Evolutionary conservation across 2,113 vertebrate species (phyloP).

Genomic region (Cavia porcellus): DNA sequence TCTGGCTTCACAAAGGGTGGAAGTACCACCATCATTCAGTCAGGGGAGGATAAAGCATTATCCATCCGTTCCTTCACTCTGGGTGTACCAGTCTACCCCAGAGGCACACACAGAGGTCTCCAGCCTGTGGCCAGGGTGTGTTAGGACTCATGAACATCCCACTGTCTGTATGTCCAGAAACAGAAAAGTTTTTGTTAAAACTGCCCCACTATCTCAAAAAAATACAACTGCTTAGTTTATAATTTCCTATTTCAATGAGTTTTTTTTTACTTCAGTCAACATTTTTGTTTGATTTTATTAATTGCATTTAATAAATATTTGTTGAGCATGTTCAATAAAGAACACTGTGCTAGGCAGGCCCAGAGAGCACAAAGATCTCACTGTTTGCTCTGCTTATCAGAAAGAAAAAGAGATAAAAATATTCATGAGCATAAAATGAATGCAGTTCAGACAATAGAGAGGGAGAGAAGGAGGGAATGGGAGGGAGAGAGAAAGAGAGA

Average conservation of each 20-base stretch:
- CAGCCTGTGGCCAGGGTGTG: too few species aligned
- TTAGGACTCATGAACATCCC: not conserved
- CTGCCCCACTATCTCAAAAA: not conserved
- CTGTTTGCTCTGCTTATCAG: not conserved
- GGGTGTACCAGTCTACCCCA: not conserved
- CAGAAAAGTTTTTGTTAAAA: not conserved
- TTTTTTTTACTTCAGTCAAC: not conserved
- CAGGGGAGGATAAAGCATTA: not conserved
- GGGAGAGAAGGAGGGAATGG: not conserved
- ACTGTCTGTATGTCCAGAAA: not conserved
- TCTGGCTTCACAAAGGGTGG: not conserved
- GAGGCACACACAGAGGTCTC: not conserved
- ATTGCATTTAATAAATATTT: constrained; percentile 32
- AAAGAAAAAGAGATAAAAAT: constrained; percentile 55
- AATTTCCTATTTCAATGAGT: not conserved
- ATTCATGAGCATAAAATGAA: not conserved
- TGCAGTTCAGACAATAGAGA: not conserved
- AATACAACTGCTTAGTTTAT: not conserved
- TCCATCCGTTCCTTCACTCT: not conserved
- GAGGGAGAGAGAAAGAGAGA: not conserved
- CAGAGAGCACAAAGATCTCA: not conserved
- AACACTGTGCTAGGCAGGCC: not conserved
- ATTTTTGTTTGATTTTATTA: constrained; percentile 3
- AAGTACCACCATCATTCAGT: not conserved
- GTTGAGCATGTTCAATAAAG: not conserved